phyloP scores from a whole-genome alignment of 2,113 vertebrate genomes.

The Theristicus caerulescens region DNA sequence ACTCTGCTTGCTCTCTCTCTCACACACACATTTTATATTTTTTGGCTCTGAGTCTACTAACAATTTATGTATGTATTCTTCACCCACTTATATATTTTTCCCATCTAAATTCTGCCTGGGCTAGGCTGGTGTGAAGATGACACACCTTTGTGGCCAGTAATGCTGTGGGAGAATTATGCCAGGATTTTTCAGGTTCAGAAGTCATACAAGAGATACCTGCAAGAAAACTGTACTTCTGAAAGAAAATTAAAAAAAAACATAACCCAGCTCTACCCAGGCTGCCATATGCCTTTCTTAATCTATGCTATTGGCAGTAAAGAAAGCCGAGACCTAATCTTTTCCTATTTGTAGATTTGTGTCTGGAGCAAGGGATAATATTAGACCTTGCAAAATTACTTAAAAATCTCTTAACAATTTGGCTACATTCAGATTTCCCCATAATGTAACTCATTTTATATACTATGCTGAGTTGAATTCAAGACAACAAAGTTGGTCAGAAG shows the following conservation, averaged over 20 bases:
- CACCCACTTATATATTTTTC: not conserved
- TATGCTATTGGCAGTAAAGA: not conserved
- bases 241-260: not conserved
- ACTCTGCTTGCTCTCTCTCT: not conserved
- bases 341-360: not conserved
- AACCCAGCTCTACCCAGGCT: not conserved
- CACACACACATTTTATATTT: not conserved
- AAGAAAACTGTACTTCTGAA: not conserved
- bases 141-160: not conserved
- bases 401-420: not conserved
- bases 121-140: not conserved
- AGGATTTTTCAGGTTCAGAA: not conserved
- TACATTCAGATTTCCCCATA: not conserved
- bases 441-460: not conserved
- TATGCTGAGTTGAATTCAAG: not conserved
- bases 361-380: not conserved
- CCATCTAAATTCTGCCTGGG: not conserved
- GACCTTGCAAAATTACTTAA: not conserved
- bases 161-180: not conserved
- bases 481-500: not conserved
- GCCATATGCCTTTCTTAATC: not conserved
- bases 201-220: not conserved
- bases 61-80: not conserved
- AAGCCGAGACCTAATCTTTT: not conserved
- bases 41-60: not conserved